These are phyloP conservation scores for Camponotus pennsylvanicus DNA, from an alignment of 1,140 invertebrate genomes.

Conservation along the genomic window DNA sequence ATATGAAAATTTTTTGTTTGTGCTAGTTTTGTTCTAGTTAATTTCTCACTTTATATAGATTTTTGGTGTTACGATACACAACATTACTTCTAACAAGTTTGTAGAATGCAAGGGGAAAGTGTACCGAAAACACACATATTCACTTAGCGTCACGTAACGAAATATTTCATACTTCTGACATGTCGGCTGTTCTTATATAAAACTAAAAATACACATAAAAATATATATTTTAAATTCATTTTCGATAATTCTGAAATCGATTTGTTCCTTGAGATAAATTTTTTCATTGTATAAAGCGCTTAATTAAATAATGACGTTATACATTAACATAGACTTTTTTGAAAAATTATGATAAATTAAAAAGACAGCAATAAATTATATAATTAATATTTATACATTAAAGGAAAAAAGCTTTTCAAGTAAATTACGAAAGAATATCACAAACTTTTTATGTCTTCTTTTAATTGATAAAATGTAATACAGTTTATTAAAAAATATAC, in stretches of 20 bases:
- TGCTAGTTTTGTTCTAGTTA: constrained; percentile 28
- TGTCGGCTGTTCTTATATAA: neutral
- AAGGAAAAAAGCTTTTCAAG: neutral
- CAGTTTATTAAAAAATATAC: neutral
- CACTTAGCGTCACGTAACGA: constrained; percentile 42
- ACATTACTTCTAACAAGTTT: constrained; percentile 36
- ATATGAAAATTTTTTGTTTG: neutral
- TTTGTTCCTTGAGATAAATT: neutral
- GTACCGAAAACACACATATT: constrained; percentile 43
- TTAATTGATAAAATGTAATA: neutral
- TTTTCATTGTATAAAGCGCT: neutral
- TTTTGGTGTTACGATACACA: constrained; percentile 36
- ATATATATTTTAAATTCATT: neutral
- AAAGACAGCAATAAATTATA: no score
- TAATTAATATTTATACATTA: neutral
- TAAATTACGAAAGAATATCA: constrained; percentile 1
- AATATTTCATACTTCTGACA: constrained; percentile 35
- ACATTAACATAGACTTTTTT: constrained; percentile 3
- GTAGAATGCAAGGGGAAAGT: constrained; percentile 38
- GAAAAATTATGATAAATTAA: neutral
- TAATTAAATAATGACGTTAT: neutral
- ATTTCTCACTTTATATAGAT: constrained; percentile 31
- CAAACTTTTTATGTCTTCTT: neutral
- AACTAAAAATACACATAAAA: neutral
- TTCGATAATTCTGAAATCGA: neutral